A percentile compares a stretch with the other conserved stretches of the same genome.
phyloP scores from a whole-genome alignment of 1,140 invertebrate genomes.

The Drosophila mayri region DNA sequence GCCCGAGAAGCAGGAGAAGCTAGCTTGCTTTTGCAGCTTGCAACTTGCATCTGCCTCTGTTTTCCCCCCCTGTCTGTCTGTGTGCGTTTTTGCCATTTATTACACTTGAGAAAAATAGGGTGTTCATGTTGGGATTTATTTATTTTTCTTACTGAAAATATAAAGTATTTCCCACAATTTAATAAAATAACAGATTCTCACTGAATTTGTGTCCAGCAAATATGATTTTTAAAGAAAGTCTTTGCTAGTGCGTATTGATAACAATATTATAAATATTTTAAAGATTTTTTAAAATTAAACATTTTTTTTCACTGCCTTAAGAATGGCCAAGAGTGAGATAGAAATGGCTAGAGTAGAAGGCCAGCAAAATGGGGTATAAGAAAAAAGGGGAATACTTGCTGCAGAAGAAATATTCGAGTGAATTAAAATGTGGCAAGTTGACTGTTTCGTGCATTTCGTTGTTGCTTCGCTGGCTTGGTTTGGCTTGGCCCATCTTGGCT shows the following conservation, averaged over 20 bases:
- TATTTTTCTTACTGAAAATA: not conserved
- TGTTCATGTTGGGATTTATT: constrained; percentile 42
- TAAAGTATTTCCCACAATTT: too few relatives aligned
- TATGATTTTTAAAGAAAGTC: not conserved
- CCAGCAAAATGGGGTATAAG: constrained; percentile 21
- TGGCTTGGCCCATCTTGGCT: constrained; percentile 4
- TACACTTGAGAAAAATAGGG: constrained; percentile 31
- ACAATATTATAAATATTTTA: too few relatives aligned
- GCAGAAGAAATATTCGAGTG: constrained; percentile 73
- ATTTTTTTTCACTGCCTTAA: constrained; percentile 18
- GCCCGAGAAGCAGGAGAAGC: constrained; percentile 48
- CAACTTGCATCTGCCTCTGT: constrained; percentile 22
- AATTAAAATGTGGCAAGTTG: constrained; percentile 82
- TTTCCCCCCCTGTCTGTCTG: not conserved
- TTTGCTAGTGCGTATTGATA: too few relatives aligned
- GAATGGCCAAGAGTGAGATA: constrained; percentile 1
- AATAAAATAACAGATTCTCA: not conserved
- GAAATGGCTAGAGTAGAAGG: constrained; percentile 23
- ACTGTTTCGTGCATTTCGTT: constrained; percentile 71
- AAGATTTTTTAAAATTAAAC: too few relatives aligned
- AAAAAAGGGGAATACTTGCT: constrained; percentile 24
- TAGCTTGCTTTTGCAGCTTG: constrained; percentile 20
- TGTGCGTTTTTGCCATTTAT: constrained; percentile 43
- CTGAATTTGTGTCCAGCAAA: constrained; percentile 42
- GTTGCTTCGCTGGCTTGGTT: constrained; percentile 38